Base-by-base conservation (phyloP, 2,797 vertebrate species). In the Trachops cirrhosus region DNA sequence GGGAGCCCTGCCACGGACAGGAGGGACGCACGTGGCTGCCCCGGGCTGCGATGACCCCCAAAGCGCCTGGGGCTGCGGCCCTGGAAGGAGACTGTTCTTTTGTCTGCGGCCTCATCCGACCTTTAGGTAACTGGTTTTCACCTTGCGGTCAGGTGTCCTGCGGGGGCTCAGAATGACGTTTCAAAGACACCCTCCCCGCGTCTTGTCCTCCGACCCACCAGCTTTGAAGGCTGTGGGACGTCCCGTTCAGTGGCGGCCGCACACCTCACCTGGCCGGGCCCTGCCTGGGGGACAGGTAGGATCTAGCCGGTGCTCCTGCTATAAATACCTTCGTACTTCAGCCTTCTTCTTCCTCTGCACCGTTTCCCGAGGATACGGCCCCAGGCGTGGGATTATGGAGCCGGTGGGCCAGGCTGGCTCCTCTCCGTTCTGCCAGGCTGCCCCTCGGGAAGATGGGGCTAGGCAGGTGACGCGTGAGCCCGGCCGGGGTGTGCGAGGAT, bases 301-400 rank as follows among this genome's bases (percentile, higher is more conserved):
- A 1, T 3, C 9, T 2, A 19, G 34, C 67, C 2, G 0, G 79
- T 0, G 11, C 39, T 37, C 62, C 80, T 9, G 62, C 90, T 79
- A 34, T 75, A 95, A 93, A 94, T 93, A 86, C 32, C 94, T 67
- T 2, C 2, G 46, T 19, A 8, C 74, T 50, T 80, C 18, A 52
- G 37, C 37, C 57, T 39, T 70, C 18, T 54, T 19, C 9, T 18
- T 46, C 77, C 68, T 85, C 39, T 39, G 64, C 74, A 68, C 46
- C 48, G 29, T 44, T 82, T 83, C 89, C 52, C 0, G 5, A 82
- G 73, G 29, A n/a, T 9, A 11, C 0, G 0, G 86, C 70, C 46
- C 29, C 39, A 8, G 86, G 59, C n/a, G 52, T 11, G 67, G 83
- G 59, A 73, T 68, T n/a, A 34, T 0, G 14, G 87, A 54, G 85